These are phyloP conservation scores for Bradynema listronoti DNA, from an alignment of 1,140 invertebrate species.

Conservation along the genomic window DNA sequence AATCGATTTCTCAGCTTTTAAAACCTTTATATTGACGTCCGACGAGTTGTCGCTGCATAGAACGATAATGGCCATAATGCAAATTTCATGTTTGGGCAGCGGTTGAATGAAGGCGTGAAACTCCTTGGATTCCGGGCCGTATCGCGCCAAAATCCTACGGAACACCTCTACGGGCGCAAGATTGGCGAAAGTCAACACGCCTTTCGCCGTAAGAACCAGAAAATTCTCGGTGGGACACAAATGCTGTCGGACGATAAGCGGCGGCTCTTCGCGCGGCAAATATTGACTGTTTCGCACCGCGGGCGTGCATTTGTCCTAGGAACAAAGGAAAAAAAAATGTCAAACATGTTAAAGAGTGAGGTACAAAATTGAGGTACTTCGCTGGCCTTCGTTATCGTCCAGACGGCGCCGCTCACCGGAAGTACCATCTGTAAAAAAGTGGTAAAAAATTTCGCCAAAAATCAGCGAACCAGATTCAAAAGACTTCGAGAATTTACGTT, in stretches of 20 bases:
- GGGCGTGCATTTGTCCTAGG: too few relatives aligned
- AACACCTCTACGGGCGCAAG: slow-evolving; percentile 35
- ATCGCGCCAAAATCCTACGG: slow-evolving; percentile 16
- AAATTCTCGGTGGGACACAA: slow-evolving; percentile 16
- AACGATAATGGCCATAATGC: slow-evolving; percentile 29
- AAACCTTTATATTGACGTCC: slow-evolving; percentile 27
- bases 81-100: slow-evolving; percentile 17
- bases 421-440: slow-evolving; percentile 3
- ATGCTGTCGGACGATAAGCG: slow-evolving; percentile 26
- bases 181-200: slow-evolving; percentile 39
- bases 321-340: too few relatives aligned
- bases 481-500: slow-evolving; percentile 11
- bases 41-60: slow-evolving; percentile 26
- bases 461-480: neutral
- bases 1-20: neutral
- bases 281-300: too few relatives aligned
- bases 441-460: neutral
- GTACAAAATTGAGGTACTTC: neutral
- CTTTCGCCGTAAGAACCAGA: slow-evolving; percentile 37
- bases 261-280: slow-evolving; percentile 32
- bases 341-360: too few relatives aligned
- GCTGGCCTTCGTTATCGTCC: neutral
- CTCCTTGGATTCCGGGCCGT: slow-evolving; percentile 38
- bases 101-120: slow-evolving; percentile 30
- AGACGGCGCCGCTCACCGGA: slow-evolving; percentile 1